Percentiles rank a stretch among this genome's conserved stretches.
Evolutionary conservation across 2,113 vertebrate genomes (phyloP).

Genomic region (Erpornis zantholeuca): DNA sequence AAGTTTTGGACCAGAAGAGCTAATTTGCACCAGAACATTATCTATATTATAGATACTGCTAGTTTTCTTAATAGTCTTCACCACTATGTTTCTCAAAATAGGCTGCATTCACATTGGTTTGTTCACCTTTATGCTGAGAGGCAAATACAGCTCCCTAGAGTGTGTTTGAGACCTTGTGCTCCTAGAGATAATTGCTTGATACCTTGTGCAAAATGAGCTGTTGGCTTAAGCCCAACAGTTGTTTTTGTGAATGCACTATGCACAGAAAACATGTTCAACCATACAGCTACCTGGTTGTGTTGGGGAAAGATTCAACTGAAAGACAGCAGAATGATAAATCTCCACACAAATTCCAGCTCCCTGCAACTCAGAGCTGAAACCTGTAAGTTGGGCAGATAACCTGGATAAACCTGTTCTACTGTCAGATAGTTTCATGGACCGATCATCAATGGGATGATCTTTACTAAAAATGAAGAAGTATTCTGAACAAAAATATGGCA

Average conservation of each 20-base stretch:
- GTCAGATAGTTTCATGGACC: neutral
- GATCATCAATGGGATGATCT: neutral
- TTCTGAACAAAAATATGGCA: neutral
- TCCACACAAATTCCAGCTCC: neutral
- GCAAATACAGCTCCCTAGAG: neutral
- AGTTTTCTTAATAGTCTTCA: neutral
- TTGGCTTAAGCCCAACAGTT: neutral
- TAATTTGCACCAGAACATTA: neutral
- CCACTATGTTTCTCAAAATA: neutral
- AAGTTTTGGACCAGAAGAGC: neutral
- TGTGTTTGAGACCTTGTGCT: neutral
- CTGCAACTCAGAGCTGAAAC: neutral
- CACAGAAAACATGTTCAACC: neutral
- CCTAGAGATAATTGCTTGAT: neutral
- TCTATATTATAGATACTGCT: neutral
- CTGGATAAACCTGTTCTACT: neutral
- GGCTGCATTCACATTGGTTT: neutral
- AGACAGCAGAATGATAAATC: neutral
- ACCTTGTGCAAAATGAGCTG: neutral
- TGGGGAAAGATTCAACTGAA: neutral
- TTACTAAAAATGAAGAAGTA: neutral
- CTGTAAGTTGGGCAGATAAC: neutral
- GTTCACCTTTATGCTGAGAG: neutral
- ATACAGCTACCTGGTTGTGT: neutral
- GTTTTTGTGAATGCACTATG: neutral